phyloP scores from a whole-genome alignment of 2,113 vertebrate genomes.

The Corythaeola cristata region DNA sequence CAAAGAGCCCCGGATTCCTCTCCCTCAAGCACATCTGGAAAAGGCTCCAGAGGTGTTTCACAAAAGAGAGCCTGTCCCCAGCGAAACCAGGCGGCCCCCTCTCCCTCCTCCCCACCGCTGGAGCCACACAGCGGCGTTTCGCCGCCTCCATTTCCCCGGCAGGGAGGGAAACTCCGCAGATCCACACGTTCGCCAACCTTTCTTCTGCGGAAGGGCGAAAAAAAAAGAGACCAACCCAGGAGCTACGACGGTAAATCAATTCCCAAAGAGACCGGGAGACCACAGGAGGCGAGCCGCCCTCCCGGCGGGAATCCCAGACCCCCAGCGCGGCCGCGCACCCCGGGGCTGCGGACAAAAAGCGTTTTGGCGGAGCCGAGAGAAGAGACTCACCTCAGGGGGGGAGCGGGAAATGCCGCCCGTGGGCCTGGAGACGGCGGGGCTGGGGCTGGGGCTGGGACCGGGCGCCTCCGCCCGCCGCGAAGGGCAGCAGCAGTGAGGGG shows the following conservation, averaged over 20 bases:
- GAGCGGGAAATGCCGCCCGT: background rate
- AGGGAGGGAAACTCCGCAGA: background rate
- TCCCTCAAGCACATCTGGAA: slow-evolving; percentile 26
- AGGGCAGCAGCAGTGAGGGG: background rate
- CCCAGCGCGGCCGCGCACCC: background rate
- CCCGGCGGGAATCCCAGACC: background rate
- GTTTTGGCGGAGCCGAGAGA: background rate
- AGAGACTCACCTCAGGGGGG: background rate
- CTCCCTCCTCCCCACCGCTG: background rate
- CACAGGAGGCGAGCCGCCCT: too few species aligned
- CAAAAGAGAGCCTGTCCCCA: slow-evolving; percentile 39
- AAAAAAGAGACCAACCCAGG: too few species aligned
- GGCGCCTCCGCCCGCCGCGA: background rate
- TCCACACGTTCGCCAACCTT: background rate
- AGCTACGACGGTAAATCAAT: too few species aligned
- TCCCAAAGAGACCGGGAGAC: too few species aligned
- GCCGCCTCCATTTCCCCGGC: background rate
- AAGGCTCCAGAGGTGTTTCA: slow-evolving; percentile 21
- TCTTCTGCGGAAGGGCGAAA: too few species aligned
- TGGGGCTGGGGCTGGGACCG: background rate
- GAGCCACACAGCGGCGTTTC: background rate
- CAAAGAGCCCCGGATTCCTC: background rate
- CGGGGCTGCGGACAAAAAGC: background rate
- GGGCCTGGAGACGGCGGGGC: background rate
- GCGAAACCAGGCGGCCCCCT: background rate